Base-by-base conservation (phyloP, 2,113 vertebrate genomes). In the Hypomesus transpacificus region DNA sequence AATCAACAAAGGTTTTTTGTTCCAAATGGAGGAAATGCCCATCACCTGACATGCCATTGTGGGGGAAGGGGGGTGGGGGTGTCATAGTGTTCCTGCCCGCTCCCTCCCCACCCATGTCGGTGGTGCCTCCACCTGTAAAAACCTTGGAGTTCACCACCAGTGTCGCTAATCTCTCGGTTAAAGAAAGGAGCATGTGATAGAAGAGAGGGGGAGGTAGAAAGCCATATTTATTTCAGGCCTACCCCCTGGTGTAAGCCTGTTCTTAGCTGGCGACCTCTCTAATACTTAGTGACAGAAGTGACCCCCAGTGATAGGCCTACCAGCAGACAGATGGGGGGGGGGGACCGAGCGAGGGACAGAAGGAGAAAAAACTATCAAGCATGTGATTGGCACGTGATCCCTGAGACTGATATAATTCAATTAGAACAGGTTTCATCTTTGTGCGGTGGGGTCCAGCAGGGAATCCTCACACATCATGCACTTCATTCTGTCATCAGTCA, bases 271-370 rank as follows among this genome's bases (percentile, higher is more conserved):
- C 77, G 63, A 76, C 46, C 69, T 74, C 68, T 46, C 71, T 79
- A 78, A 79, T 78, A 75, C 68, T 73, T 65, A 24, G 69, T 75
- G 70, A 73, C 75, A 82, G 77, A 31, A 72, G 68, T 76, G 66
- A 60, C 90, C 73, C 92, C 93, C 91, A 91, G 93, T 94, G 68
- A 94, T 92, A 92, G 63, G 63, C 34, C 20, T 50, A 39, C 22
- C 72, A 34, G 22, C 34, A 16, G 31, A 72, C 52, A 53, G 65
- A 50, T 58, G 20, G 39, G 60, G 63, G 58, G 20, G 18, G 68
- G 28, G 22, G 1, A 16, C 21, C 11, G 69, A 17, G 39, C 14
- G 57, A 39, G 39, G 3, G 50, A 62, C 18, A n/a, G 34, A 31
- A 21, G 34, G 72, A 69, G 68, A 75, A 68, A 8, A 24, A 59